phyloP scores from a whole-genome alignment of 2,797 vertebrate genomes.

The Rousettus madagascariensis region DNA sequence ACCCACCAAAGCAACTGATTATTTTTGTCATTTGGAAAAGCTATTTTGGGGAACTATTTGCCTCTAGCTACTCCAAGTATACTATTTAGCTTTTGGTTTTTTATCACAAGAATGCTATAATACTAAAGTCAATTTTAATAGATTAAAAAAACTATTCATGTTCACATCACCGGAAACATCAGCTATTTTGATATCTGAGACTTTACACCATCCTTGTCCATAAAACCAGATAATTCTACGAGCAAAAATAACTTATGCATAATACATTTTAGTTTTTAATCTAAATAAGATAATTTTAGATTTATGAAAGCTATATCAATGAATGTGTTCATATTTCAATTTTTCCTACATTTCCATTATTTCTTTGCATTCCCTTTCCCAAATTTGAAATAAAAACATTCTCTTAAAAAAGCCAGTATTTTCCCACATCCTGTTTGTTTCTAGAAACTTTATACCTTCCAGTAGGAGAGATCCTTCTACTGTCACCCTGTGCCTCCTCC shows the following conservation, averaged over 20 bases:
- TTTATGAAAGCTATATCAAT: neutral
- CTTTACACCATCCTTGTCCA: constrained; percentile 34
- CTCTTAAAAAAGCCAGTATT: neutral
- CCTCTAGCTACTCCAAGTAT: neutral
- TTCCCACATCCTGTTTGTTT: neutral
- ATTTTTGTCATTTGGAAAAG: constrained; percentile 30
- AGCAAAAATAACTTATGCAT: constrained; percentile 6
- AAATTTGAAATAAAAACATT: neutral
- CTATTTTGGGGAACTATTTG: neutral
- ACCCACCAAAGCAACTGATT: neutral
- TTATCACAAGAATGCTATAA: neutral
- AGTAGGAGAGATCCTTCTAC: neutral
- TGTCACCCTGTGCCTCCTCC: neutral
- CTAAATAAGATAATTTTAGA: constrained; percentile 19
- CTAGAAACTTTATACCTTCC: neutral
- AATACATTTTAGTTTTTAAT: constrained; percentile 30
- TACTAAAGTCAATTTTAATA: constrained; percentile 36
- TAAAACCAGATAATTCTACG: neutral
- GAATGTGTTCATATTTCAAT: constrained; percentile 1
- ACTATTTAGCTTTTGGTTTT: constrained; percentile 8
- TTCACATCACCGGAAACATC: neutral
- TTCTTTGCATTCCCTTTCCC: neutral
- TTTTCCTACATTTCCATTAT: neutral
- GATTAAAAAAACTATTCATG: neutral
- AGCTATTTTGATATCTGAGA: constrained; percentile 36